These are phyloP conservation scores for Dicrurus megarhynchus DNA, from an alignment of 2,113 vertebrate species.

Conservation along the genomic window DNA sequence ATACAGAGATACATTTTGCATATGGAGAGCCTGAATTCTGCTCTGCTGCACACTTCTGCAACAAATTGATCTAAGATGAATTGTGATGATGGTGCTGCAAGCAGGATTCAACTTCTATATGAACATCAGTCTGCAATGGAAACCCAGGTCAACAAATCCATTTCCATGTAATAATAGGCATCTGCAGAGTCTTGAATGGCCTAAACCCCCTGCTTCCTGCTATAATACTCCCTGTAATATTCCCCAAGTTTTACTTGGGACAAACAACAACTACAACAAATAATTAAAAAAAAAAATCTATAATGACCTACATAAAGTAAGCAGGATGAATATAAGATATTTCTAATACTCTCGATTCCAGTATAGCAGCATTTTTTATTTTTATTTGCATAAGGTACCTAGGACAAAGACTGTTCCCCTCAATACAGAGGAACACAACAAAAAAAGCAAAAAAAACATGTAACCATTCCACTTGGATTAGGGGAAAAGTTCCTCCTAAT, in stretches of 20 bases:
- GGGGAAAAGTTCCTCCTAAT: not conserved
- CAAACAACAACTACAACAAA: not conserved
- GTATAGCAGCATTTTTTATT: not conserved
- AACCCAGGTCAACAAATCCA: not conserved
- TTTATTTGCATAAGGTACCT: not conserved
- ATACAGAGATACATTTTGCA: too few species aligned
- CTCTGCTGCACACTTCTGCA: not conserved
- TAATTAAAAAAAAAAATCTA: rapidly evolving
- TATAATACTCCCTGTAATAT: not conserved
- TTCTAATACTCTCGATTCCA: not conserved
- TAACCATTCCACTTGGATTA: not conserved
- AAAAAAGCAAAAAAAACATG: not conserved
- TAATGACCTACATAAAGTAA: not conserved
- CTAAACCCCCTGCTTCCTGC: not conserved
- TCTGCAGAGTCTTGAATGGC: not conserved
- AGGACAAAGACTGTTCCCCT: not conserved
- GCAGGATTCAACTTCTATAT: not conserved
- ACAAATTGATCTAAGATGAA: not conserved
- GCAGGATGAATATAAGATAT: not conserved
- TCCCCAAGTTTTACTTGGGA: not conserved
- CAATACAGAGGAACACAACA: not conserved
- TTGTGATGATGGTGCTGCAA: not conserved
- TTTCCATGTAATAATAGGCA: not conserved
- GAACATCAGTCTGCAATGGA: not conserved
- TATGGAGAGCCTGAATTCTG: not conserved